Evolutionary conservation across 1,140 invertebrate genomes (phyloP), one percentile per base, ranked within the genome.

Genomic region (Diplogasteroides magnus): DNA sequence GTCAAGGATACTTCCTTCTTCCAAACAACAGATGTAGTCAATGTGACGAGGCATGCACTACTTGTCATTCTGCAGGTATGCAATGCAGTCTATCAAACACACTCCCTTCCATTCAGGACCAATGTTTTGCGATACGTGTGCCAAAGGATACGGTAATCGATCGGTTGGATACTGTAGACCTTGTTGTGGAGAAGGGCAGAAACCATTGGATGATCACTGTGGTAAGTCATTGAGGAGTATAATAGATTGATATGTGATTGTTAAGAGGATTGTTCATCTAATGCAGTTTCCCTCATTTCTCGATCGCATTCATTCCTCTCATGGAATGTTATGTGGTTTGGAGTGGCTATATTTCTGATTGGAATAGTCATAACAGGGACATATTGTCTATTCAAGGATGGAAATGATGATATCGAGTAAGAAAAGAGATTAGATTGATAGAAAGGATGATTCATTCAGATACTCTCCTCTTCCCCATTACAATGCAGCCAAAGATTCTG

Each of bases 31-130:
- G 76, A 31, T 81, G 79, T 67, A 66, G 71, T 29, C 58, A 62
- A 2, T 83, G 83, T 65, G 77, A 83, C 65, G 59, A 62, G 25
- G 72, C 78, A 2, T 83, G 82, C 64, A 55, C 71, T n/a, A 74
- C 74, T 1, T 83, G 82, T 61, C 77, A 78, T 31, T 82, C 79
- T 19, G 76, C 82, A 2, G 81, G 80, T 69, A 29, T 28, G 2
- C 58, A 58, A 28, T 63, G 31, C 11, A 11, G 25, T 58, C 14
- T n/a, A 26, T 55, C 74, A 26, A 13, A 63, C 71, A n/a, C 6
- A 13, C 15, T 31, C 19, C 11, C 1, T 29, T 61, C 57, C n/a
- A 15, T 15, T 25, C 32, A 76, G 75, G 76, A 13, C 67, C 74
- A 1, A 61, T 77, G 59, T 65, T 78, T 65, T 81, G 79, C 67